Conservation (phyloP, 2,113 vertebrate genomes). For the Accipiter virgatus region DNA sequence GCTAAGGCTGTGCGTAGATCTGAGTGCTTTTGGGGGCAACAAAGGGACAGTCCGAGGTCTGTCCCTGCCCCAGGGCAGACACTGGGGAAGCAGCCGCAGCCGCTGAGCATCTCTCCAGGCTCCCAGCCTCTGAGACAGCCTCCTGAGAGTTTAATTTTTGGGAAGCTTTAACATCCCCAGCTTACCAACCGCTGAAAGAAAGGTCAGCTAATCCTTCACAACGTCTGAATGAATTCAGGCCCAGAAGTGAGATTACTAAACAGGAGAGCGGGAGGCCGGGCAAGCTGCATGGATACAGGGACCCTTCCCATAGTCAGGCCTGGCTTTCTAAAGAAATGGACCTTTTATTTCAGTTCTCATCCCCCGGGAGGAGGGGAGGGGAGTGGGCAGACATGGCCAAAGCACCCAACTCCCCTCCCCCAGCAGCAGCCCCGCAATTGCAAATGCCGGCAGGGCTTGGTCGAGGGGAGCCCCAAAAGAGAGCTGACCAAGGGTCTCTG, state of each 20-base stretch:
- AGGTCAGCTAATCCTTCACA: conserved; percentile 70
- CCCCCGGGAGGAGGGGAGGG: background rate
- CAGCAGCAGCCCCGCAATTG: background rate
- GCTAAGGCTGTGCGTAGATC: background rate
- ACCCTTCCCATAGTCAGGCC: conserved; percentile 44
- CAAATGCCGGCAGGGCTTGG: background rate
- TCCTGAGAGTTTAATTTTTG: conserved; percentile 67
- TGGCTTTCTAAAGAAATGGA: conserved; percentile 48
- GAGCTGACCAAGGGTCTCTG: background rate
- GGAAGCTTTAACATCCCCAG: conserved; percentile 68
- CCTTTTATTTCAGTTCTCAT: conserved; percentile 40
- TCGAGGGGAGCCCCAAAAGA: background rate
- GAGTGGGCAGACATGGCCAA: background rate
- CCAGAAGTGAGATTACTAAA: conserved; percentile 63
- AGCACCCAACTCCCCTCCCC: background rate
- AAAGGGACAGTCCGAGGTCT: background rate
- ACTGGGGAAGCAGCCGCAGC: background rate
- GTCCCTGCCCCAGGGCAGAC: fast-evolving
- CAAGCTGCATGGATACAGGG: conserved; percentile 39
- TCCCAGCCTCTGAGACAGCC: conserved; percentile 1
- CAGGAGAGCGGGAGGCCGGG: conserved; percentile 23
- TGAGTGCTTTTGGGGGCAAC: background rate
- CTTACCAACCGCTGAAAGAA: conserved; percentile 64
- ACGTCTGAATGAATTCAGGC: conserved; percentile 59
- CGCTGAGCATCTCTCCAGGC: background rate